Evolutionary conservation across 2,888 invertebrate species (phyloP), one percentile per base, ranked within the genome.

Genomic region (Branchellion lobata): DNA sequence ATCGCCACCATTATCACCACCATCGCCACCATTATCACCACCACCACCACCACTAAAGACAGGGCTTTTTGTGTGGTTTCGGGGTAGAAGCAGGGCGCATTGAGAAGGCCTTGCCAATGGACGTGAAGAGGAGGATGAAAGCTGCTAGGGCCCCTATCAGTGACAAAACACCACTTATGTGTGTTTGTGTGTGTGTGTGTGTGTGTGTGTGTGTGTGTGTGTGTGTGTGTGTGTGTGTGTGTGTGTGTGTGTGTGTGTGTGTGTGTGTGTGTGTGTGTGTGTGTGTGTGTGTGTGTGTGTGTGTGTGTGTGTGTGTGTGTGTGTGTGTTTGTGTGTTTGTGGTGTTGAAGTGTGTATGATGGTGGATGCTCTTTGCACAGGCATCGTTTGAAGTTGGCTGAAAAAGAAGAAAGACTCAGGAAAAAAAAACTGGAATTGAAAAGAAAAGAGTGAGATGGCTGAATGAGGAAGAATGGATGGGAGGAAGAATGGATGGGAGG

Each of bases 201-300:
- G 29, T 65, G 65, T 65, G 65, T 65, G 29, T n/a, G 29, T 65
- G 29, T n/a, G 65, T 65, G 24, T 29, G n/a, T 65, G 29, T 65
- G 65, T 65, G n/a, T 65, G 29, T 29, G n/a, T 65, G 65, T 65
- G 65, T 65, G n/a, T 65, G 31, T 76, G 61, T 61, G 33, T 76
- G 34, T 61, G 27, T 76, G 61, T 31, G 27, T 76, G 61, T 76
- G 61, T 53, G 61, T 76, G 53, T 76, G 34, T 76, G 33, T 76
- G 61, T 76, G 33, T 61, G 34, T 76, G 27, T 76, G 31, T 76
- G 53, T 76, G 77, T 61, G n/a, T 76, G 77, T 8, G 33, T 76
- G 77, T 76, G 33, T 71, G 71, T 71, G 34, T 71, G 71, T 71
- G 34, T 71, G 29, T 61, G 3, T 76, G 61, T 31, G 27, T 76